phyloP scores from a whole-genome alignment of 92 coral and sea anemone species.

The Phymanthus crucifer region DNA sequence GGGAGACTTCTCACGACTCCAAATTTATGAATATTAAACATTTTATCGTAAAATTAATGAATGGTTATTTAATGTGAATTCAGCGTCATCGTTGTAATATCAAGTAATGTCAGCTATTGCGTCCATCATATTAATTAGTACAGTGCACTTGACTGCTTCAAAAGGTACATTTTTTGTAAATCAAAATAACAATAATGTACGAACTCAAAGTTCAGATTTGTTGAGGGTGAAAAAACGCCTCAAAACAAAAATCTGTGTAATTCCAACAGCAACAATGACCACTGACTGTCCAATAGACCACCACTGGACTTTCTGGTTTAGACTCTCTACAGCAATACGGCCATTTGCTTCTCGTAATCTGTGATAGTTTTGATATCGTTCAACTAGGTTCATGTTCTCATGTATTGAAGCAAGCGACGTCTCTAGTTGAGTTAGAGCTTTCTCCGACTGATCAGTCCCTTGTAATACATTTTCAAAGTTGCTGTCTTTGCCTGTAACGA shows the following conservation, averaged over 20 bases:
- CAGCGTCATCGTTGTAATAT: not conserved
- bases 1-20: not conserved
- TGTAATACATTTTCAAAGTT: constrained; percentile 45
- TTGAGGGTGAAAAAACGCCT: constrained; percentile 88
- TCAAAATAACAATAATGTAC: not conserved
- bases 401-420: constrained; percentile 75
- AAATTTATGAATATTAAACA: not conserved
- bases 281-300: constrained; percentile 94
- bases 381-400: constrained; percentile 82
- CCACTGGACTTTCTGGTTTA: constrained; percentile 81
- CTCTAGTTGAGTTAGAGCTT: constrained; percentile 88
- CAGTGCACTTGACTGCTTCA: not conserved
- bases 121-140: not conserved
- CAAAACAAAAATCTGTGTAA: constrained; percentile 78
- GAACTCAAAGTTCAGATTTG: constrained; percentile 62
- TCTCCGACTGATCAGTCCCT: constrained; percentile 48
- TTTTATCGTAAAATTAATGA: not conserved
- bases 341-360: constrained; percentile 93
- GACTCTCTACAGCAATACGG: constrained; percentile 87
- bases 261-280: constrained; percentile 67
- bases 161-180: not conserved
- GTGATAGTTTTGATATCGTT: constrained; percentile 92
- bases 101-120: not conserved
- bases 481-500: constrained; percentile 71
- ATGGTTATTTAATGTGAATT: not conserved